phyloP scores from a whole-genome alignment of 2,888 invertebrate genomes.

The Callyntrura sp. region DNA sequence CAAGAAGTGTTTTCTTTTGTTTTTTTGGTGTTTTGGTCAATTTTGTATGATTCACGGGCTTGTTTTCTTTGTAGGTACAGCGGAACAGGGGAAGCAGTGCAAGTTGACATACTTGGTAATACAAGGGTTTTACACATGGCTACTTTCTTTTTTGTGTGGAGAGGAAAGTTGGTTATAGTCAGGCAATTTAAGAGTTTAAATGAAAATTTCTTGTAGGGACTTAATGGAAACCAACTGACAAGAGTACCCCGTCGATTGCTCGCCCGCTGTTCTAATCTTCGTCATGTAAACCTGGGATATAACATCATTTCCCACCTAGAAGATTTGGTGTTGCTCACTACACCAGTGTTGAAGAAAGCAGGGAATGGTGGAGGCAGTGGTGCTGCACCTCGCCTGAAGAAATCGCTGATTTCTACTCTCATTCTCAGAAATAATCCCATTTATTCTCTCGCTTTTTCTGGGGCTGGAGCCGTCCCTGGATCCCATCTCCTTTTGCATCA shows the following conservation, averaged over 20 bases:
- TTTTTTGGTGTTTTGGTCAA: neutral
- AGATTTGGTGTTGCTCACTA: constrained; percentile 87
- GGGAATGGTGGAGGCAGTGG: neutral
- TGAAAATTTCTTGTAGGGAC: constrained; percentile 61
- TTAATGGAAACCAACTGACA: constrained; percentile 90
- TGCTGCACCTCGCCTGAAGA: constrained; percentile 88
- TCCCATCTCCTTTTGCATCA: constrained; percentile 28
- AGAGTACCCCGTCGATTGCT: constrained; percentile 90
- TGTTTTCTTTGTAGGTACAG: no score
- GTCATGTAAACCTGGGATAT: constrained; percentile 96
- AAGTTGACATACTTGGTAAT: constrained; percentile 40
- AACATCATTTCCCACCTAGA: constrained; percentile 92
- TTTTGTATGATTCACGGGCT: no score
- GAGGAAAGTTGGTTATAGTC: constrained; percentile 43
- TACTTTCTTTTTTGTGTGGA: neutral
- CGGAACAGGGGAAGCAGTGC: constrained; percentile 12
- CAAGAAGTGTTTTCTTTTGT: constrained; percentile 6
- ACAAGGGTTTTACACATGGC: neutral
- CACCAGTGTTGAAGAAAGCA: constrained; percentile 30
- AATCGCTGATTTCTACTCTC: constrained; percentile 89
- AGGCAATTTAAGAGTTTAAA: constrained; percentile 82
- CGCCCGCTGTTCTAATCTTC: constrained; percentile 90
- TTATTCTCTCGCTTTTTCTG: constrained; percentile 87
- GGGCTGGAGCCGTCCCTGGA: constrained; percentile 24
- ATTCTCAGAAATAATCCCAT: constrained; percentile 94